Percentiles rank a stretch among this genome's conserved stretches.
These are phyloP conservation scores for Orthosia gracilis DNA, from an alignment of 2,888 invertebrate species.

Conservation along the genomic window DNA sequence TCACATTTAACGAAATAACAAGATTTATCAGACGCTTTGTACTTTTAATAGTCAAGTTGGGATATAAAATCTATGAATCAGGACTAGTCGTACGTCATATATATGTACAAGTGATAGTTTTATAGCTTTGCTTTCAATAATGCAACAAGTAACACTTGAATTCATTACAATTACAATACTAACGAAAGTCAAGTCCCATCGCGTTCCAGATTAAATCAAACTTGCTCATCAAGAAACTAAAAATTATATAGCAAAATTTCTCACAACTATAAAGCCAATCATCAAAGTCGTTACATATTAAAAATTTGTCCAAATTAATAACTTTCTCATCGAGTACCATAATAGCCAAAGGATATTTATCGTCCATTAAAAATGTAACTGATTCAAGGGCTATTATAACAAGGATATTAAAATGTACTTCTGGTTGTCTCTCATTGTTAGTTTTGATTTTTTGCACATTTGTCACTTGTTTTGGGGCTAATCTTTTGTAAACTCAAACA, in stretches of 20 bases:
- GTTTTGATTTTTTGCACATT: conserved; percentile 84
- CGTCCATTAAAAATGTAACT: conserved; percentile 87
- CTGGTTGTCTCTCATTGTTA: conserved; percentile 81
- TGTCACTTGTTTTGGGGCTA: conserved; percentile 74
- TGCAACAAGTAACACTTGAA: conserved; percentile 28
- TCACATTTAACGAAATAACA: neutral
- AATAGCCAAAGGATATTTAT: conserved; percentile 78
- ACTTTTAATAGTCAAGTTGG: neutral
- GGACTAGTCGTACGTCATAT: neutral
- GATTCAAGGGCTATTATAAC: conserved; percentile 77
- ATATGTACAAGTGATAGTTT: conserved; percentile 12
- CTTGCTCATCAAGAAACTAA: conserved; percentile 66
- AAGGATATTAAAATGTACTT: conserved; percentile 87
- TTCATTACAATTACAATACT: conserved; percentile 3
- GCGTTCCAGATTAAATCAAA: conserved; percentile 59
- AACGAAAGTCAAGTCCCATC: neutral
- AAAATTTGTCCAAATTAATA: conserved; percentile 84
- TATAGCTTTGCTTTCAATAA: conserved; percentile 12
- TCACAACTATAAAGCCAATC: conserved; percentile 71
- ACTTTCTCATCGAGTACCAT: conserved; percentile 83
- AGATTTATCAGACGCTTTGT: neutral
- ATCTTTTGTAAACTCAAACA: conserved; percentile 74
- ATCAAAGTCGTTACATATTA: conserved; percentile 64
- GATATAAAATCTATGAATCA: neutral
- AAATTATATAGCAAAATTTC: conserved; percentile 75